Base-by-base conservation (phyloP, 2,113 vertebrate genomes). In the Tupaia tana region DNA sequence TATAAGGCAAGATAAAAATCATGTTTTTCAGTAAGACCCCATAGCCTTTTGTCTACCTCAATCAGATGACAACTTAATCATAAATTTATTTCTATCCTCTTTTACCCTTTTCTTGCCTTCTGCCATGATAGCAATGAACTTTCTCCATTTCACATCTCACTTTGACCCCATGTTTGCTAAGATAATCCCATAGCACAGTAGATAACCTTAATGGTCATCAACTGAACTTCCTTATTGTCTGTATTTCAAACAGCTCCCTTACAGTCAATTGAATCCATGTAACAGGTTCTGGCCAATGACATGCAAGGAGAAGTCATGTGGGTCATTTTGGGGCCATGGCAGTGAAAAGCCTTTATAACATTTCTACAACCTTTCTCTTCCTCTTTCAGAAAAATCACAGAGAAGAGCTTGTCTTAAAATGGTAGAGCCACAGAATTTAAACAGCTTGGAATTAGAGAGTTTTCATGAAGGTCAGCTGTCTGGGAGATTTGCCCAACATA, bases 251-350 rank as follows among this genome's bases (percentile, higher is more conserved):
- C 43, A 29, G 34, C 63, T 67, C 19, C 22, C 6, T 16, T 59
- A 0, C 10, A 63, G 27, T 67, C 24, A 18, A 0, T 3, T 15
- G 16, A 86, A 34, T 59, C 8, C n/a, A 34, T 0, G 3, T 31
- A 34, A 43, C 9, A 25, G 2, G 18, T 59, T 12, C 34, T 70
- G 34, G 31, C 9, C 43, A 86, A 29, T 56, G 77, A 73, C 77
- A 73, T 24, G 54, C n/a, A 24, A 59, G 24, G 52, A 29, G n/a
- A 64, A 86, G 16, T 58, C 59, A 19, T 20, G 1, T 22, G 8
- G 19, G 10, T 64, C 15, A 11, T 58, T 69, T 80, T 66, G 31
- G 31, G 52, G 61, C 34, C n/a, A 25, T 74, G 20, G 15, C 25
- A 52, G 4, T 25, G 25, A 75, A 90, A 93, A 87, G 9, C 54